Base-by-base conservation (phyloP, 2,888 invertebrate genomes). In the Heliconius sara region DNA sequence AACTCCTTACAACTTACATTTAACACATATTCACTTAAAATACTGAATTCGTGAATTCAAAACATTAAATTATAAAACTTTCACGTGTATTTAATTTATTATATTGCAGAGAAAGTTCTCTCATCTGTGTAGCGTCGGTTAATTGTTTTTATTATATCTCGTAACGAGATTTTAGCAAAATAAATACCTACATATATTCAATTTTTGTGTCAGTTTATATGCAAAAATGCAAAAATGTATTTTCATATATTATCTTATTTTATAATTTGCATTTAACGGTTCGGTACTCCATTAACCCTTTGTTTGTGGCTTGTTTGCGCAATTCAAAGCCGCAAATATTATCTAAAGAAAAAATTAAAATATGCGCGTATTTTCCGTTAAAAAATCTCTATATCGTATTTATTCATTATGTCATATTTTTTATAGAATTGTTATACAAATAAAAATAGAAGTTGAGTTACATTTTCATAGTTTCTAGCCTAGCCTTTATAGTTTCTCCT, bases 61-160 rank as follows among this genome's bases (percentile, higher is more conserved):
- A 60, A 60, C 10, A n/a, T 70, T 25, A n/a, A 70, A 70, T 47
- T n/a, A n/a, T 25, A 13, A 25, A 70, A 70, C 70, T 70, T 70
- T 70, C 70, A 43, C 43, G 43, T 16, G 25, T 70, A 43, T 43
- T 43, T 43, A 16, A 27, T 70, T 70, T 70, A 70, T 27, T 27
- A 27, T 27, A 27, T 16, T 70, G 43, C 70, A 25, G 70, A 25
- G 70, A 70, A 70, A 70, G 70, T 25, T 70, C 16, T 6, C 25
- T 43, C 43, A 25, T 43, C 43, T 70, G 43, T 47, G 25, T 70
- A 43, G 43, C 68, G 13, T 25, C 27, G 68, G 68, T 43, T 70
- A 70, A 70, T 70, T 47, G 70, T 25, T 47, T 70, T 70, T 43
- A 70, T 70, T 47, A 25, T 68, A 39, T n/a, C 43, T 39, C 68